Evolutionary conservation across 2,797 vertebrate species (phyloP), one percentile per base, ranked within the genome.

Genomic region (Poeciliopsis paucimaculata): DNA sequence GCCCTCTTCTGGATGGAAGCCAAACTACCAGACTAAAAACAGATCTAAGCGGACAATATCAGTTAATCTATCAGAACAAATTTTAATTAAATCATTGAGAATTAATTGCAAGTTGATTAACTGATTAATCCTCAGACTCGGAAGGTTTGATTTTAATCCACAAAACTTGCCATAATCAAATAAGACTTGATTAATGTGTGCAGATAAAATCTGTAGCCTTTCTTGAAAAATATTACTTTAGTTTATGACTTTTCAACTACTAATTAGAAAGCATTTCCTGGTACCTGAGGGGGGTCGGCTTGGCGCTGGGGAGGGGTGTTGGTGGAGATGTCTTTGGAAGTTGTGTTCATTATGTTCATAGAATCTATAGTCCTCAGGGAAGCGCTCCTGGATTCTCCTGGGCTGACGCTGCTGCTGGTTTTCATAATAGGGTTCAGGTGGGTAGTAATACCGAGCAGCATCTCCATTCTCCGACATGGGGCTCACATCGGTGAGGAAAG

Each of bases 281-380:
- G 95, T 94, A 98, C 98, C 98, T 95, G 97, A 96, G 26, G 95
- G 86, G 46, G 96, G 97, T 85, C 98, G 96, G 74, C 96, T 96
- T 4, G 97, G 97, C 82, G 95, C 97, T 26, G 97, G 98, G 39
- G 97, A 86, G 0, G 95, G 94, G 84, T 95, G 93, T 51, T 95
- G 95, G 55, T 90, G 85, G 15, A 93, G 91, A 82, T 96, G 84
- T 95, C 97, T 97, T 93, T 97, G 97, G 94, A 98, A 97, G 89
- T 93, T 94, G 76, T 97, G 96, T 85, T 99, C 98, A 5, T 94
- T 96, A 92, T 93, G 94, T 1, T 98, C 98, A 47, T 97, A 98
- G 90, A 97, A 99, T 95, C 98, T 95, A 89, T 96, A 98, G 86
- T 98, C 97, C 73, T 99, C 98, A 26, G 95, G 97, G n/a, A 96